Conservation (phyloP, 2,888 invertebrate genomes). For the Dasypolia templi region DNA sequence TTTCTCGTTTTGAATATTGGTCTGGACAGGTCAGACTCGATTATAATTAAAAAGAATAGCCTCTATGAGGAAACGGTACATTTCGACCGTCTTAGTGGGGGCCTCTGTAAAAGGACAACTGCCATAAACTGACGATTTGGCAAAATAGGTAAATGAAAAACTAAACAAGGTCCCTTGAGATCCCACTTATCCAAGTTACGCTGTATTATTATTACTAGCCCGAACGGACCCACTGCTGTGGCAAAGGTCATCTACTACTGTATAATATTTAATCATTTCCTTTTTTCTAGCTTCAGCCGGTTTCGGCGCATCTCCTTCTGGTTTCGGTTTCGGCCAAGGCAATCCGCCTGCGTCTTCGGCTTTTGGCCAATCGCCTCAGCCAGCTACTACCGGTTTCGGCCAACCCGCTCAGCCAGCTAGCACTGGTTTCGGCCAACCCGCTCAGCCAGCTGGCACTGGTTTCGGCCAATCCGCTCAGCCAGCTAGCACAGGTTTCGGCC, state of each 20-base stretch:
- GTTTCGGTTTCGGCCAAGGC: slow-evolving; percentile 75
- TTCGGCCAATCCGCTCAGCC: slow-evolving; percentile 72
- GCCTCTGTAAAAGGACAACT: too few relatives aligned
- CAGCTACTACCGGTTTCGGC: slow-evolving; percentile 67
- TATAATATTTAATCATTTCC: neutral
- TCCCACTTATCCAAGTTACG: too few relatives aligned
- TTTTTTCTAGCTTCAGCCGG: slow-evolving; percentile 56
- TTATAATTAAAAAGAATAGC: too few relatives aligned
- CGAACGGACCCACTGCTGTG: neutral
- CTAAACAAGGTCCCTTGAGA: too few relatives aligned
- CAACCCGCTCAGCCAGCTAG: slow-evolving; percentile 5
- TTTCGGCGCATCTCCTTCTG: slow-evolving; percentile 72
- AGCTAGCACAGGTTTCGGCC: slow-evolving; percentile 68
- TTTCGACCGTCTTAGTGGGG: too few relatives aligned
- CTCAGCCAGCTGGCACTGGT: slow-evolving; percentile 50
- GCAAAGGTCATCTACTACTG: neutral
- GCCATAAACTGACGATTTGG: too few relatives aligned
- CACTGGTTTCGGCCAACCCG: slow-evolving; percentile 65
- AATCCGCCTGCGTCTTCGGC: slow-evolving; percentile 51
- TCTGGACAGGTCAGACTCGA: too few relatives aligned
- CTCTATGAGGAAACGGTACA: too few relatives aligned
- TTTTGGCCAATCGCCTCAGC: slow-evolving; percentile 65
- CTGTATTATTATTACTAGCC: slow-evolving; percentile 1
- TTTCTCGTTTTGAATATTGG: too few relatives aligned
- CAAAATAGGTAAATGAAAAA: too few relatives aligned